phyloP scores from a whole-genome alignment of 1,140 invertebrate species.

The Maniola jurtina region DNA sequence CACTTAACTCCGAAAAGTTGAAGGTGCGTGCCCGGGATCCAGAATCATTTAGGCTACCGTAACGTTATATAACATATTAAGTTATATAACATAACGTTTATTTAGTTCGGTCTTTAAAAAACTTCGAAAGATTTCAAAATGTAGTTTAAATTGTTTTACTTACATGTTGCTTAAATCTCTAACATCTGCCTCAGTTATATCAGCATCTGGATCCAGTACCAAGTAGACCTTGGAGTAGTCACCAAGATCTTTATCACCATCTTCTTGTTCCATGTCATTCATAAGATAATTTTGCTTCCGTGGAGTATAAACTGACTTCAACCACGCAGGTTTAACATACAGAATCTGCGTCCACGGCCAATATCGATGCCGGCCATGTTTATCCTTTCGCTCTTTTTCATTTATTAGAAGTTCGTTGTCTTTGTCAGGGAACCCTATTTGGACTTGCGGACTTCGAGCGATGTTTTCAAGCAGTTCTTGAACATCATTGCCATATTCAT shows the following conservation, averaged over 20 bases:
- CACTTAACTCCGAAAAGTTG: too few relatives aligned
- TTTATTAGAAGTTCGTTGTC: background rate
- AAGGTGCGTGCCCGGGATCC: background rate
- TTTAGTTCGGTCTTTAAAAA: background rate
- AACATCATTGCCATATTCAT: background rate
- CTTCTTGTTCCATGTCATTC: background rate
- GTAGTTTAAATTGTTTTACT: constrained; percentile 16
- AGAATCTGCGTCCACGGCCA: constrained; percentile 3
- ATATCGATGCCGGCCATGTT: background rate
- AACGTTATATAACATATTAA: too few relatives aligned
- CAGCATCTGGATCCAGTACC: constrained; percentile 42
- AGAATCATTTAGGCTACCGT: too few relatives aligned
- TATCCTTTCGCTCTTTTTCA: background rate
- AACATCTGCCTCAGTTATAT: constrained; percentile 41
- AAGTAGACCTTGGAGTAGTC: constrained; percentile 49
- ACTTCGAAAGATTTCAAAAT: too few relatives aligned
- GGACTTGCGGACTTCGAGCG: constrained; percentile 3
- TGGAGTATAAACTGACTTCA: constrained; percentile 2
- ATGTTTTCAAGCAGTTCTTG: constrained; percentile 3
- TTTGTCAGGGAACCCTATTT: constrained; percentile 3
- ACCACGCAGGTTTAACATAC: constrained; percentile 8
- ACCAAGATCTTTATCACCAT: constrained; percentile 13
- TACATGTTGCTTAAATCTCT: constrained; percentile 42
- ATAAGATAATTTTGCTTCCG: constrained; percentile 12
- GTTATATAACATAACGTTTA: too few relatives aligned